Evolutionary conservation across 2,113 vertebrate species (phyloP), one percentile per base, ranked within the genome.

Genomic region (Corynorhinus townsendii): DNA sequence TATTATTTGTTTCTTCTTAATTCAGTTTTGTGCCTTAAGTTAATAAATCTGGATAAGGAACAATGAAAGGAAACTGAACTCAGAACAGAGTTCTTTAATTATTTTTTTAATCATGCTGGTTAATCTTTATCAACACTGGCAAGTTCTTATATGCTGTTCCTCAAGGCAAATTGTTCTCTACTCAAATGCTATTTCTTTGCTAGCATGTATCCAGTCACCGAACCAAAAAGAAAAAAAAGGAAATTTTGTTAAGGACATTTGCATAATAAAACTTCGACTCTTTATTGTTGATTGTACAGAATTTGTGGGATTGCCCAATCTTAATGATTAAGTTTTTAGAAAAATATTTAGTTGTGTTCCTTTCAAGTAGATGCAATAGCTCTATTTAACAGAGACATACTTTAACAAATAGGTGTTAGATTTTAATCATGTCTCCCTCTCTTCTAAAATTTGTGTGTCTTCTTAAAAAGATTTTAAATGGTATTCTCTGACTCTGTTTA

Each of bases 301-400:
- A 47, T 77, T 86, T 45, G n/a, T 90, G 28, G n/a, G 35, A 93
- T 84, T 89, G 71, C 12, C 81, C 72, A 49, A 12, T 69, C 72
- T 92, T 94, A 87, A 95, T 95, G 89, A 87, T 87, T 90, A 87
- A 20, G 12, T 72, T 96, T 94, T 94, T 92, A 95, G 73, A 81
- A 95, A 97, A 96, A 93, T 90, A 93, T 49, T 95, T 89, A 40
- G 12, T 95, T 90, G 90, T 79, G 83, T 95, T 92, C 69, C 73
- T 96, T 94, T 95, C 82, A 79, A 82, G 47, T 95, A 86, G 68
- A 82, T 52, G 14, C 59, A 86, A 84, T 83, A 84, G 22, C 62
- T 95, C 75, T 66, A 79, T 95, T 96, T 96, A 94, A 94, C 15
- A 77, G 54, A 56, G 54, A 35, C 7, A 1, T 84, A 47, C 26